Evolutionary conservation across 1,140 invertebrate species (phyloP).

Genomic region (Alviniconcha marisindica): DNA sequence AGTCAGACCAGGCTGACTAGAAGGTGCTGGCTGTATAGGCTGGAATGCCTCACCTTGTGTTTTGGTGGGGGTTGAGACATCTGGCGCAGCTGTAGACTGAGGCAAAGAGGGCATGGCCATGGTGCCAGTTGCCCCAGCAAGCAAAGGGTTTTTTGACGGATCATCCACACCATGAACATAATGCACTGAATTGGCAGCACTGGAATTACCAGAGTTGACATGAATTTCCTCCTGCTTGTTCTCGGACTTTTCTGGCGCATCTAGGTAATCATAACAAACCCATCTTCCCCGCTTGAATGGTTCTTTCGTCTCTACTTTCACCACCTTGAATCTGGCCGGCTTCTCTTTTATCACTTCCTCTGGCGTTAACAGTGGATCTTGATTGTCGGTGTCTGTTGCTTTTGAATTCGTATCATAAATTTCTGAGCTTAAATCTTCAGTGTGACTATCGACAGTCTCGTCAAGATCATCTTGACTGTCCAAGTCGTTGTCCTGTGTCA

Average conservation of each 20-base stretch:
- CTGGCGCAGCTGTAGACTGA: neutral
- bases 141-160: conserved; percentile 66
- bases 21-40: conserved; percentile 51
- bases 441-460: conserved; percentile 85
- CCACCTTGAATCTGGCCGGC: conserved; percentile 87
- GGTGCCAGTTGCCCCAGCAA: conserved; percentile 48
- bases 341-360: conserved; percentile 53
- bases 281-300: conserved; percentile 95
- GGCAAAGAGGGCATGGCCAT: conserved; percentile 8
- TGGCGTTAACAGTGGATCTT: conserved; percentile 44
- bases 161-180: conserved; percentile 68
- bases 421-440: conserved; percentile 84
- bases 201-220: conserved; percentile 64
- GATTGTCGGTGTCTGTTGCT: conserved; percentile 57
- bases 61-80: neutral
- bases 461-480: conserved; percentile 95
- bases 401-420: conserved; percentile 72
- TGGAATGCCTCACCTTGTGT: conserved; percentile 43
- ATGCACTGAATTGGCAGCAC: conserved; percentile 68
- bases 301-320: conserved; percentile 94
- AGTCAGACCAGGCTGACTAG: conserved; percentile 47
- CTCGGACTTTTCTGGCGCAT: conserved; percentile 79
- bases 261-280: conserved; percentile 97
- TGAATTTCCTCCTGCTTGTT: conserved; percentile 56
- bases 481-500: conserved; percentile 91